These are phyloP conservation scores for Trogon melanurus DNA, from an alignment of 2,113 vertebrate genomes.

Conservation along the genomic window DNA sequence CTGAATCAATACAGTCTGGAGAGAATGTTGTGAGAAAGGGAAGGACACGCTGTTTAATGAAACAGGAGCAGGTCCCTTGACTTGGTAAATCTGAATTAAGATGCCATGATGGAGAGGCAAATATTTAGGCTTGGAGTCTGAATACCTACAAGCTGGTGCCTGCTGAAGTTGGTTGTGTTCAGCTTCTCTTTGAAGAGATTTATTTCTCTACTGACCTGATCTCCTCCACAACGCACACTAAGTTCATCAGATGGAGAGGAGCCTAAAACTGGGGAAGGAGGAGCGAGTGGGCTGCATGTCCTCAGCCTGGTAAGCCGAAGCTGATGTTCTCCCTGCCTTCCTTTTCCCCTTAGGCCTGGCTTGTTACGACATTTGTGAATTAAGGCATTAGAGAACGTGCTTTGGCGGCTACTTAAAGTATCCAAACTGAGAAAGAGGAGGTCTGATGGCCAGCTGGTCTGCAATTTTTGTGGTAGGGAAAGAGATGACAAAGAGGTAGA, in stretches of 20 bases:
- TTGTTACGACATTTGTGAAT: neutral
- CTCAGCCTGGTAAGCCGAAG: neutral
- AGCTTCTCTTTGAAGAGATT: neutral
- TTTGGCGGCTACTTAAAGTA: neutral
- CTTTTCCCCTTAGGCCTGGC: neutral
- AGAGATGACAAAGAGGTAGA: neutral
- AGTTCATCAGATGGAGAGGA: neutral
- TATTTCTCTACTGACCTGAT: neutral
- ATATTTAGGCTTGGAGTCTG: slow-evolving; percentile 3
- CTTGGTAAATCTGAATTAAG: neutral
- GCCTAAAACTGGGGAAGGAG: neutral
- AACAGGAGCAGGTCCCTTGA: neutral
- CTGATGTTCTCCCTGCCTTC: neutral
- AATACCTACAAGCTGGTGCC: neutral
- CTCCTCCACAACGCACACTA: neutral
- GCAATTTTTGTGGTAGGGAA: neutral
- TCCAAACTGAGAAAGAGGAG: neutral
- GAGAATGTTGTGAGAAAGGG: neutral
- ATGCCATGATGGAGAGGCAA: neutral
- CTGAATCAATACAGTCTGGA: slow-evolving; percentile 40
- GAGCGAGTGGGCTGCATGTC: neutral
- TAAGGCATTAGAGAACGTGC: neutral
- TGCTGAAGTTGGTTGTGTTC: neutral
- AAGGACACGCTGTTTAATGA: neutral
- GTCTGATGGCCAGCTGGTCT: neutral